phyloP scores from a whole-genome alignment of 1,140 invertebrate genomes.

The Reticulitermes speratus region DNA sequence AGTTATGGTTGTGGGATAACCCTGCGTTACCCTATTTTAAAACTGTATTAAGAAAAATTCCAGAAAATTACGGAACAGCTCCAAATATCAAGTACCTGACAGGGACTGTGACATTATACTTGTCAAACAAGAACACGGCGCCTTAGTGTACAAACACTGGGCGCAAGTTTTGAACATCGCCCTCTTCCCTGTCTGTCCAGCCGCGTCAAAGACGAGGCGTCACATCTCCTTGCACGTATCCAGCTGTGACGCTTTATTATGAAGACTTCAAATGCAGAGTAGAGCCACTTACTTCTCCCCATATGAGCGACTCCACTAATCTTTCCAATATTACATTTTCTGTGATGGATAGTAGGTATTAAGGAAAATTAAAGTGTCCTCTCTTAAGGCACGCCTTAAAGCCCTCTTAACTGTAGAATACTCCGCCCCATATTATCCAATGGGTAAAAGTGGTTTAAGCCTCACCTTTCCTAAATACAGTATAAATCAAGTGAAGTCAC shows the following conservation, averaged over 20 bases:
- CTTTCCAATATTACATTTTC: background rate
- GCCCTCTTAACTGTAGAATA: background rate
- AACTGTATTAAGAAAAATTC: too few relatives aligned
- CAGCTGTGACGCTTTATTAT: background rate
- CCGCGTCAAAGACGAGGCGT: too few relatives aligned
- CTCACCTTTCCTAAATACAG: background rate
- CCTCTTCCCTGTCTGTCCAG: too few relatives aligned
- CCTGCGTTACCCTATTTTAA: too few relatives aligned
- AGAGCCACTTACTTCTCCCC: background rate
- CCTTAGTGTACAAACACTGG: too few relatives aligned
- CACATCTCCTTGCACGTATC: background rate
- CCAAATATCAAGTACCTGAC: too few relatives aligned
- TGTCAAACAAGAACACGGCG: too few relatives aligned
- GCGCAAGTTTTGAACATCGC: too few relatives aligned
- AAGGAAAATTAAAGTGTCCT: background rate
- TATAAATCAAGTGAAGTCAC: too few relatives aligned
- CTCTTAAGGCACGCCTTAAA: background rate
- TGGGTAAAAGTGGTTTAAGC: background rate
- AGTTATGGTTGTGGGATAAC: too few relatives aligned
- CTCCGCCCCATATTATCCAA: background rate
- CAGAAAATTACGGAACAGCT: too few relatives aligned
- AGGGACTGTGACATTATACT: too few relatives aligned
- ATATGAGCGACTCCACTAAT: background rate
- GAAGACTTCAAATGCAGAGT: background rate
- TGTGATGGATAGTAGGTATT: constrained; percentile 10